phyloP scores from a whole-genome alignment of 2,113 vertebrate genomes.

The Equus quagga region DNA sequence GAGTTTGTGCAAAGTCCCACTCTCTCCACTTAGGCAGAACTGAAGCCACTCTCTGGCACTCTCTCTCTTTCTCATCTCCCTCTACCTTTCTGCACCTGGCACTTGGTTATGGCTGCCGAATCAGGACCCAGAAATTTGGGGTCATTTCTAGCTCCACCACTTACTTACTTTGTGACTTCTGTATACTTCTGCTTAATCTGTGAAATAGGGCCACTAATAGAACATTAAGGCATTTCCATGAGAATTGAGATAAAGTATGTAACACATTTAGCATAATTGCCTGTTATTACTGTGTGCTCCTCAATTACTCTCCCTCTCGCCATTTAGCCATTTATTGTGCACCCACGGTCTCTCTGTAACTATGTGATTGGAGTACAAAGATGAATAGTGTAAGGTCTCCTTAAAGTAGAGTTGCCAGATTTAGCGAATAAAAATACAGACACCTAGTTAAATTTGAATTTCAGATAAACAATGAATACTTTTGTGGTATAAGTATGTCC shows the following conservation, averaged over 20 bases:
- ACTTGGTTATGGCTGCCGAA: neutral
- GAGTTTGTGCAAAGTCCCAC: neutral
- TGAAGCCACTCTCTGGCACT: neutral
- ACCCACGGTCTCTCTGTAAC: neutral
- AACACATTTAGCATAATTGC: neutral
- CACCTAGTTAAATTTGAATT: slow-evolving; percentile 42
- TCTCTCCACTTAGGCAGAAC: neutral
- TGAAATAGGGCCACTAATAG: neutral
- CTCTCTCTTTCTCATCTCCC: neutral
- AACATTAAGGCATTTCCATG: neutral
- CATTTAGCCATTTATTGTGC: neutral
- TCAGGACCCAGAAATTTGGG: neutral
- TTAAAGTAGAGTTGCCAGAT: neutral
- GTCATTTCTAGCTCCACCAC: neutral
- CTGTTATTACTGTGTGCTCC: neutral
- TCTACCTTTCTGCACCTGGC: neutral
- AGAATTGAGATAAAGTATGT: neutral
- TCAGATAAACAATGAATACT: neutral
- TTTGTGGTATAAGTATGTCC: neutral
- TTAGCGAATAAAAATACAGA: neutral
- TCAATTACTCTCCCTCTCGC: neutral
- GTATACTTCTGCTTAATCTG: neutral
- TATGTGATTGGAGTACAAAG: neutral
- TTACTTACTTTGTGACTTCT: neutral
- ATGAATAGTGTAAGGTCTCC: neutral